phyloP scores from a whole-genome alignment of 2,888 invertebrate genomes.

The Argyresthia goedartella region DNA sequence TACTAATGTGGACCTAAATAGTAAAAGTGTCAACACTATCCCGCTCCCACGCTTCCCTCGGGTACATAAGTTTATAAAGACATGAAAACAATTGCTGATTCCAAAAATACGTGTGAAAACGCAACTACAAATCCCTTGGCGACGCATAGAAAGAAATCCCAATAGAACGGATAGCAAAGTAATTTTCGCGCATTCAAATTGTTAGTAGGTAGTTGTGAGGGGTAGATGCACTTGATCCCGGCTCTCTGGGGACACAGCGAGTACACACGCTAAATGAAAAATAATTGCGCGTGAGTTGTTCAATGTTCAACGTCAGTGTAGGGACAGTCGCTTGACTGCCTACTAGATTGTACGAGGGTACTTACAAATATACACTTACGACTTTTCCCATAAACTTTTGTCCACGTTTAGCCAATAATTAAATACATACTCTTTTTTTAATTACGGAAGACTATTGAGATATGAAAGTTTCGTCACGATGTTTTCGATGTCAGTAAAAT shows the following conservation, averaged over 20 bases:
- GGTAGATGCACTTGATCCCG: conserved; percentile 43
- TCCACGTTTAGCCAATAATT: no score
- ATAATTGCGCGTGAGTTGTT: conserved; percentile 44
- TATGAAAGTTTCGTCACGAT: no score
- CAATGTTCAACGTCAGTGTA: conserved; percentile 13
- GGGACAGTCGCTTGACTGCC: neutral
- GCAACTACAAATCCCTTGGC: conserved; percentile 40
- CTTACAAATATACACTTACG: no score
- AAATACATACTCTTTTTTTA: no score
- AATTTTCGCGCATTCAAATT: conserved; percentile 57
- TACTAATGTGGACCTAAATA: no score
- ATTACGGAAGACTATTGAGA: no score
- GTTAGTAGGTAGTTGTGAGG: conserved; percentile 35
- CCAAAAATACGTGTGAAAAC: conserved; percentile 29
- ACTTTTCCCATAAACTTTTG: no score
- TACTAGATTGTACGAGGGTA: neutral
- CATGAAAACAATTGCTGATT: neutral
- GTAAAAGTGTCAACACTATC: no score
- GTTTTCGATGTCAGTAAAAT: no score
- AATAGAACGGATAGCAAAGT: conserved; percentile 18
- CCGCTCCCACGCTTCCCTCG: no score
- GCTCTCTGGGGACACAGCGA: conserved; percentile 47
- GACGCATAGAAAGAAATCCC: conserved; percentile 8
- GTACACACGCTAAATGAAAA: conserved; percentile 58
- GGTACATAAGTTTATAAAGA: no score